Evolutionary conservation across 1,140 invertebrate genomes (phyloP), one percentile per base, ranked within the genome.

Genomic region (Lethocerus indicus): DNA sequence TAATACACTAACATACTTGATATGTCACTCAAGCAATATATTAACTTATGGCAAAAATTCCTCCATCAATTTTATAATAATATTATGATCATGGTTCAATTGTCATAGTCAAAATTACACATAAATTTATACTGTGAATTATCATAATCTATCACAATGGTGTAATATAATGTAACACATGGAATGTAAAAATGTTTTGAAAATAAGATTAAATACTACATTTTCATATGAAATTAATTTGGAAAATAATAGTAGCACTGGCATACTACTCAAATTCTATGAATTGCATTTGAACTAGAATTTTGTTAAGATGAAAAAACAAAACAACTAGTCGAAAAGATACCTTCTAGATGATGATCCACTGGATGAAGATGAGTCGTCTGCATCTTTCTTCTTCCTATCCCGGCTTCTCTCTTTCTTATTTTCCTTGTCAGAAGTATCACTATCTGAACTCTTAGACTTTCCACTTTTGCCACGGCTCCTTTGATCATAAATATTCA

Each of bases 361-460:
- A 42, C 43, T 44, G 37, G 50, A 52, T 9, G 54, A 56, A 37
- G 55, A 57, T 32, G 55, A 57, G 27, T 47, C 51, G 55, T 46
- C 47, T 28, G 49, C 44, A 16, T 48, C 42, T 52, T 54, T 55
- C 55, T 56, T 56, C 40, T 59, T 58, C 25, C 56, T 59, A 6
- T 59, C 56, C 2, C 57, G 47, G 14, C 56, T 57, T 25, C 57
- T 23, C 16, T 57, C 57, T 46, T 54, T 58, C 40, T 59, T 58
- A 25, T 58, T 58, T 50, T 58, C 57, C 35, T 59, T 59, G 36
- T 59, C 56, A 0, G 57, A 58, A 12, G 54, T 54, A 35, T 58
- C 57, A 37, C 54, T 54, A n/a, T 59, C 58, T 9, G 52, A 52
- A 44, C 51, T 51, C 32, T 55, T 55, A 5, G 46, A 46, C 39